Percentiles rank a stretch among this genome's conserved stretches.
These are phyloP conservation scores for Plectrocnemia conspersa DNA, from an alignment of 1,140 invertebrate species.

Conservation along the genomic window DNA sequence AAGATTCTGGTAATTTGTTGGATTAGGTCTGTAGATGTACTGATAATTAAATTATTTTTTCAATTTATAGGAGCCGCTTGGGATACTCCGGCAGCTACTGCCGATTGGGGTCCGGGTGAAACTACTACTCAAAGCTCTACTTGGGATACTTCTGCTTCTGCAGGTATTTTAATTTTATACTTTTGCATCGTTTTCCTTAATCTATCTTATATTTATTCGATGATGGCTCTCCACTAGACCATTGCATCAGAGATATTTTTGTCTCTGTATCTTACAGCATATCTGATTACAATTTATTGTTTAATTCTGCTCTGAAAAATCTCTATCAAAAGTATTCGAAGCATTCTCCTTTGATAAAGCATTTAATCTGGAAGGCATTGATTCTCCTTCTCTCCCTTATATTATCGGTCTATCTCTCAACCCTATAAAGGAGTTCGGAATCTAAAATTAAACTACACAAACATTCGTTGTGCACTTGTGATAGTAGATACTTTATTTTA, in stretches of 20 bases:
- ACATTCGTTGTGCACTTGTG: not conserved
- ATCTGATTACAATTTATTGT: too few species aligned
- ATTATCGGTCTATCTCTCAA: not conserved
- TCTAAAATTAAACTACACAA: too few species aligned
- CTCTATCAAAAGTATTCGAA: too few species aligned
- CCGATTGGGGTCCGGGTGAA: slow-evolving; percentile 40
- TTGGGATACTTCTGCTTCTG: not conserved
- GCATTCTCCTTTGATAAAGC: too few species aligned
- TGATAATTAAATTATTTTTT: slow-evolving; percentile 1
- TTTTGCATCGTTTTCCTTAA: too few species aligned
- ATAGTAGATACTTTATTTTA: slow-evolving; percentile 4
- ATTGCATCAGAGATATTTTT: not conserved
- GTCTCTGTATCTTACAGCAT: too few species aligned
- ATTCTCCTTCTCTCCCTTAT: not conserved
- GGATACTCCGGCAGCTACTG: slow-evolving; percentile 37
- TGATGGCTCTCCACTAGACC: not conserved
- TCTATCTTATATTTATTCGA: too few species aligned
- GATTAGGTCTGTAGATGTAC: too few species aligned
- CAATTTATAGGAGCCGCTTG: slow-evolving; percentile 40
- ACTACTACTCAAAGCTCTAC: slow-evolving; percentile 35
- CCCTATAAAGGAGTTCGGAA: not conserved
- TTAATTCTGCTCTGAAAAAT: too few species aligned
- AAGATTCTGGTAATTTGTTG: slow-evolving; percentile 37
- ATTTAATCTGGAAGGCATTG: too few species aligned
- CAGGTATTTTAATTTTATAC: too few species aligned